Evolutionary conservation across 2,797 vertebrate species (phyloP), one percentile per base, ranked within the genome.

Genomic region (Hypotaenidia philippensis): DNA sequence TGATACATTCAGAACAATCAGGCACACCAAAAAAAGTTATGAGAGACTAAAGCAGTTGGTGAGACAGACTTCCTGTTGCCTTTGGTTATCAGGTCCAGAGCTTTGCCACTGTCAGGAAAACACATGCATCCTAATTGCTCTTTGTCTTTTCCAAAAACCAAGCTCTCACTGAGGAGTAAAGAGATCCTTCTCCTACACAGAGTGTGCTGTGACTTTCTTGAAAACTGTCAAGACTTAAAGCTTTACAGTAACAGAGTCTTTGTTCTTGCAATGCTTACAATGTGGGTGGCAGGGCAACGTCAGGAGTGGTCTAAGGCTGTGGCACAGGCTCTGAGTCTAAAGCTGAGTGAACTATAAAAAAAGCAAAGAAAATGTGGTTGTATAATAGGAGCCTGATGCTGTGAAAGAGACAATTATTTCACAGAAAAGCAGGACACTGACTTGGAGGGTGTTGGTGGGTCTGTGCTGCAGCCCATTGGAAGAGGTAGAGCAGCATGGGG

Each of bases 211-310:
- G 81, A 41, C 52, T 89, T 89, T 31, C 83, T 82, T 65, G 31
- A 56, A 56, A 93, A 40, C 52, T 91, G 79, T 75, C 76, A 57
- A 34, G 22, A 49, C 69, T 87, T 75, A 87, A 68, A 83, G 72
- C 87, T 95, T 77, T 84, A 77, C 89, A 96, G 95, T 47, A 90
- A 57, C 83, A 80, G 91, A 69, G 91, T 74, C 96, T 97, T 96
- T 93, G 88, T 92, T 97, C 82, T 91, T 59, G 26, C n/a, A 53
- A 44, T 27, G 31, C 56, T 59, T 38, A 77, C 96, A 84, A 69
- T 70, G 94, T 97, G 96, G 95, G 96, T 97, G 95, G 96, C 61
- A 47, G 90, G 57, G 85, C 94, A 59, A 40, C 92, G 65, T 52
- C 86, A 94, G 87, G 93, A 95, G 83, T 50, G 69, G 38, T 96